phyloP scores from a whole-genome alignment of 2,797 vertebrate genomes.

The Hippopotamyrus pictus region DNA sequence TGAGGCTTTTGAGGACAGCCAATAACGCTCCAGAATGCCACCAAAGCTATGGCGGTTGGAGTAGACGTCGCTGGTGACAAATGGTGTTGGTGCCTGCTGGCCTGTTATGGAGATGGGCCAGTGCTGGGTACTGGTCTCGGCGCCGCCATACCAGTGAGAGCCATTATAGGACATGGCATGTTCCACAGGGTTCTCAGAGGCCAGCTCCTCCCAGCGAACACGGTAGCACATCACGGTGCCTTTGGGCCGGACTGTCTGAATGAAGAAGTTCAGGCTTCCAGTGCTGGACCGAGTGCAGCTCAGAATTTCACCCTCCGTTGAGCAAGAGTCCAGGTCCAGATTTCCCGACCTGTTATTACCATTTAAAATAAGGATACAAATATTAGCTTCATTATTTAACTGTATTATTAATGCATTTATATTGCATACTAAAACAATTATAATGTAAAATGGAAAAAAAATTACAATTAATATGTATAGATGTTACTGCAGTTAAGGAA shows the following conservation, averaged over 20 bases:
- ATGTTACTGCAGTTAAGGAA: not conserved
- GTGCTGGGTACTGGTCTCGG: slow-evolving; percentile 84
- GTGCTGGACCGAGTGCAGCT: slow-evolving; percentile 71
- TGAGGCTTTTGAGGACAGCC: slow-evolving; percentile 86
- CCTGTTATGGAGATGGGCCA: slow-evolving; percentile 85
- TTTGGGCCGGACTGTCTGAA: slow-evolving; percentile 86
- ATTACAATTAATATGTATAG: not conserved
- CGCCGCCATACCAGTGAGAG: slow-evolving; percentile 90
- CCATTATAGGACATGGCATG: slow-evolving; percentile 92
- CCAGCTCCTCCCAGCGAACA: slow-evolving; percentile 89
- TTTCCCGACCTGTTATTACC: slow-evolving; percentile 64
- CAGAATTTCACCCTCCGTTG: slow-evolving; percentile 75
- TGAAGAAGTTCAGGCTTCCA: slow-evolving; percentile 84
- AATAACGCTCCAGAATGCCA: slow-evolving; percentile 89
- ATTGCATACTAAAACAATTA: not conserved
- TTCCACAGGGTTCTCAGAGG: slow-evolving; percentile 70
- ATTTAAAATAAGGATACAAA: not conserved
- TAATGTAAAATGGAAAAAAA: not conserved
- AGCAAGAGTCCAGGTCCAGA: slow-evolving; percentile 86
- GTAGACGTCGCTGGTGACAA: slow-evolving; percentile 86
- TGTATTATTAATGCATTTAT: not conserved
- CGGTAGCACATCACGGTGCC: slow-evolving; percentile 93
- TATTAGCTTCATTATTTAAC: not conserved
- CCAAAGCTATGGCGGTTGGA: slow-evolving; percentile 78
- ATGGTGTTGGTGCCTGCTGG: slow-evolving; percentile 83